phyloP scores from a whole-genome alignment of 1,140 invertebrate species.

The Aleiodes sp. region DNA sequence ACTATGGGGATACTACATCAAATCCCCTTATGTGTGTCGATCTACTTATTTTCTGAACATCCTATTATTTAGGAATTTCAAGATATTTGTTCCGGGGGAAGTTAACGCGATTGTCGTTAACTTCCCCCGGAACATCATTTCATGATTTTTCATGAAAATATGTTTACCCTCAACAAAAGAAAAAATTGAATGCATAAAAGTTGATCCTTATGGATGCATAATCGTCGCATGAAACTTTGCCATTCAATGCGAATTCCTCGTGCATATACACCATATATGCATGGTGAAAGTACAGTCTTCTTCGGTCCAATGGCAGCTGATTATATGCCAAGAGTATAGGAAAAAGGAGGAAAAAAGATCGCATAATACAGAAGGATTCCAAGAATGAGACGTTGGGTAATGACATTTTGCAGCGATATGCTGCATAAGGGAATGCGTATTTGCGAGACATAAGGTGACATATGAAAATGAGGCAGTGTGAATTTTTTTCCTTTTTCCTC shows the following conservation, averaged over 20 bases:
- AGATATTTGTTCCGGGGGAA: too few species aligned
- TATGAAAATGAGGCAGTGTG: not conserved
- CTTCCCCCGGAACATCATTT: too few species aligned
- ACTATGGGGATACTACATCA: too few species aligned
- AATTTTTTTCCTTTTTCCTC: slow-evolving; percentile 34
- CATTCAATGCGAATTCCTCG: not conserved
- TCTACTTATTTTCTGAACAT: too few species aligned
- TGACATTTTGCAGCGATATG: slow-evolving; percentile 21
- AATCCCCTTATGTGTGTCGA: too few species aligned
- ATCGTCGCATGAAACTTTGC: slow-evolving; percentile 8
- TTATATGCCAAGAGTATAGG: slow-evolving; percentile 11
- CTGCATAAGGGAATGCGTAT: slow-evolving; percentile 14
- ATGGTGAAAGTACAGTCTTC: slow-evolving; percentile 10
- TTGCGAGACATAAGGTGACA: not conserved
- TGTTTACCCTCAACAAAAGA: not conserved
- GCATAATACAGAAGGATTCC: slow-evolving; percentile 24
- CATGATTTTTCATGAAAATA: not conserved
- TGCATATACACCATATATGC: not conserved
- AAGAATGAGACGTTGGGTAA: slow-evolving; percentile 28
- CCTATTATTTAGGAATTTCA: too few species aligned
- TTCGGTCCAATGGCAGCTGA: slow-evolving; percentile 5
- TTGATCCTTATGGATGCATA: slow-evolving; percentile 2
- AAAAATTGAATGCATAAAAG: not conserved
- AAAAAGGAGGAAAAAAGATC: slow-evolving; percentile 14
- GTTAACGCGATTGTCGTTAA: too few species aligned